These are phyloP conservation scores for Tiaroga cobitis DNA, from an alignment of 2,797 vertebrate species.

Conservation along the genomic window DNA sequence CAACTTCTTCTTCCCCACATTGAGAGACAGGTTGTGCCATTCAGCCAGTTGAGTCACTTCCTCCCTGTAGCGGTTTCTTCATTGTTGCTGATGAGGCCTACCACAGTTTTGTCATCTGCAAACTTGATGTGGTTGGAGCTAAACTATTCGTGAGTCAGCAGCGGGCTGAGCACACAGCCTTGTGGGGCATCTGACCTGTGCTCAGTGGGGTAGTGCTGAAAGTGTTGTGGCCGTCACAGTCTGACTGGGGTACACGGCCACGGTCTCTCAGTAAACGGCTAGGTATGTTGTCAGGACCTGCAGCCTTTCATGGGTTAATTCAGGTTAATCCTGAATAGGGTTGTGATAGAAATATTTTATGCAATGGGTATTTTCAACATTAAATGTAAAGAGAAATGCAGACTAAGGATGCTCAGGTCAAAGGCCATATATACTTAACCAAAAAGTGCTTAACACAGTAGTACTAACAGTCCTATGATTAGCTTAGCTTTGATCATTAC, in stretches of 20 bases:
- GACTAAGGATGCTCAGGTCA: too few relatives aligned
- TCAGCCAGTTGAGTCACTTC: not conserved
- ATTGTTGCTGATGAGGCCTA: not conserved
- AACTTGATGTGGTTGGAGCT: not conserved
- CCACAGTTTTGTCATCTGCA: not conserved
- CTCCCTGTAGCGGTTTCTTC: not conserved
- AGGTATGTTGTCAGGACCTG: too few relatives aligned
- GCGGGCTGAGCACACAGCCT: not conserved
- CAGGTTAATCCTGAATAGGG: not conserved
- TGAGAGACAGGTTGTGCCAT: not conserved
- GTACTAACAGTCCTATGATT: too few relatives aligned
- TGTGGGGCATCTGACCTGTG: not conserved
- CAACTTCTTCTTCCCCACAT: not conserved
- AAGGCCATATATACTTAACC: too few relatives aligned
- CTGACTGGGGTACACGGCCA: not conserved
- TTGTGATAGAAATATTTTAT: too few relatives aligned
- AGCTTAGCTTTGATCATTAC: too few relatives aligned
- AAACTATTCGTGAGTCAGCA: not conserved
- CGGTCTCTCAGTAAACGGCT: too few relatives aligned
- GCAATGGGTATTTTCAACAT: too few relatives aligned
- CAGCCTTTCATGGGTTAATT: not conserved
- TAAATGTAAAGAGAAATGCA: too few relatives aligned
- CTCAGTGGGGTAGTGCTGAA: not conserved
- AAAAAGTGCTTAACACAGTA: too few relatives aligned
- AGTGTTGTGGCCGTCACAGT: not conserved